These are phyloP conservation scores for Thysanoteuthis rhombus DNA, from an alignment of 2,888 invertebrate species.

Conservation along the genomic window DNA sequence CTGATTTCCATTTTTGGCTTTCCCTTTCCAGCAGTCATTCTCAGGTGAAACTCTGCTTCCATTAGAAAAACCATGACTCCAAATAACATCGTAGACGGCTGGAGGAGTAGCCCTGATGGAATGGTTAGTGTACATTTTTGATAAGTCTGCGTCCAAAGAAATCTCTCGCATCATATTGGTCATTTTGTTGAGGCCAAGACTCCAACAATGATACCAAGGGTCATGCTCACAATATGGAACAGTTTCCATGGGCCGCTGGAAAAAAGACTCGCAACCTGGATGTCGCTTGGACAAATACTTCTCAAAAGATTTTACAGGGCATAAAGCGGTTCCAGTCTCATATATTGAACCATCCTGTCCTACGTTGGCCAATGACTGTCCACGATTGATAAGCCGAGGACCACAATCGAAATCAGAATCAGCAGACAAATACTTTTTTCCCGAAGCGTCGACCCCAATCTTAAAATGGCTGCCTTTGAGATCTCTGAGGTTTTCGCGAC, in stretches of 20 bases:
- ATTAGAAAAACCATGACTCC: background rate
- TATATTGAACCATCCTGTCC: background rate
- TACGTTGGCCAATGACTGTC: background rate
- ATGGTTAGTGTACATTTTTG: conserved; percentile 24
- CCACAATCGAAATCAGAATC: background rate
- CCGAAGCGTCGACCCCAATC: background rate
- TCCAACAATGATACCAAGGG: conserved; percentile 12
- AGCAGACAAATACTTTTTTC: background rate
- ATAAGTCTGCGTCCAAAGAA: background rate
- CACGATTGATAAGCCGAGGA: background rate
- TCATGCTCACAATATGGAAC: background rate
- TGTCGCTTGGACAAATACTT: background rate
- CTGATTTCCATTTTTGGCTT: background rate
- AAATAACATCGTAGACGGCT: background rate
- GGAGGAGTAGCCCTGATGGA: conserved; percentile 18
- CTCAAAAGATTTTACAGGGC: background rate
- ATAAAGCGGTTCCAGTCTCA: background rate
- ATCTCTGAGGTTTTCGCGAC: conserved; percentile 23
- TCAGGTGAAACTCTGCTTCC: background rate
- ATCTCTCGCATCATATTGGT: conserved; percentile 25
- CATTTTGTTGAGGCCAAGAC: conserved; percentile 22
- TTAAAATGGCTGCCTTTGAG: conserved; percentile 21
- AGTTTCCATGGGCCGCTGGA: background rate
- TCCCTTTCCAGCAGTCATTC: background rate
- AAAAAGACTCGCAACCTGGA: background rate